Evolutionary conservation across 2,888 invertebrate species (phyloP).

Genomic region (Emesis furor): DNA sequence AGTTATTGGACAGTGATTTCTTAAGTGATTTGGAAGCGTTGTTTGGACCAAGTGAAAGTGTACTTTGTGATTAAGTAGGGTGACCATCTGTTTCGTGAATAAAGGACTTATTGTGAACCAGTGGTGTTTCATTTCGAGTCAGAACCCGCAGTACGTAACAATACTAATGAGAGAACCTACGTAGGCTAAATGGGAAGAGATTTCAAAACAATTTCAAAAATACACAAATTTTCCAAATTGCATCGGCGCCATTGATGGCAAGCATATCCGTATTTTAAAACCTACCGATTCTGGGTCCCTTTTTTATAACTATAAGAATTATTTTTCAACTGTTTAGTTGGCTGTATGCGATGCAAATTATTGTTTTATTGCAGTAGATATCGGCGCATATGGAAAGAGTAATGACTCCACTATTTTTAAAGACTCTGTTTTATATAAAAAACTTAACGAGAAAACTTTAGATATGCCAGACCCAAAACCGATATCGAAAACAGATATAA

Average conservation of each 20-base stretch:
- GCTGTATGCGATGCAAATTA: slow-evolving; percentile 44
- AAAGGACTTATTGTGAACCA: too few species aligned
- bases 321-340: slow-evolving; percentile 29
- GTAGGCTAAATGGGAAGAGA: neutral
- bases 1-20: too few species aligned
- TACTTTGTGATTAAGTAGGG: too few species aligned
- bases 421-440: neutral
- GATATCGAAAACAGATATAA: slow-evolving; percentile 37
- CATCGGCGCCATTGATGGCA: too few species aligned
- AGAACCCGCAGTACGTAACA: too few species aligned
- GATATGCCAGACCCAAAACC: slow-evolving; percentile 52
- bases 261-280: too few species aligned
- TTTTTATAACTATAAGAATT: neutral
- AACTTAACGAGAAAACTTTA: slow-evolving; percentile 39
- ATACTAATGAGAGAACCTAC: neutral
- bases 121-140: too few species aligned
- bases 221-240: too few species aligned
- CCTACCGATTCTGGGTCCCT: slow-evolving; percentile 25
- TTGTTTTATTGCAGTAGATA: slow-evolving; percentile 44
- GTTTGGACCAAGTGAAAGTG: too few species aligned
- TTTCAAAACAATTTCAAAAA: neutral
- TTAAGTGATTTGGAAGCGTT: too few species aligned
- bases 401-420: slow-evolving; percentile 5
- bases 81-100: too few species aligned
- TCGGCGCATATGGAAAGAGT: slow-evolving; percentile 43